Percentiles rank a stretch among this genome's conserved stretches.
Evolutionary conservation across 2,888 invertebrate genomes (phyloP).

Genomic region (Drosophila ezoana): DNA sequence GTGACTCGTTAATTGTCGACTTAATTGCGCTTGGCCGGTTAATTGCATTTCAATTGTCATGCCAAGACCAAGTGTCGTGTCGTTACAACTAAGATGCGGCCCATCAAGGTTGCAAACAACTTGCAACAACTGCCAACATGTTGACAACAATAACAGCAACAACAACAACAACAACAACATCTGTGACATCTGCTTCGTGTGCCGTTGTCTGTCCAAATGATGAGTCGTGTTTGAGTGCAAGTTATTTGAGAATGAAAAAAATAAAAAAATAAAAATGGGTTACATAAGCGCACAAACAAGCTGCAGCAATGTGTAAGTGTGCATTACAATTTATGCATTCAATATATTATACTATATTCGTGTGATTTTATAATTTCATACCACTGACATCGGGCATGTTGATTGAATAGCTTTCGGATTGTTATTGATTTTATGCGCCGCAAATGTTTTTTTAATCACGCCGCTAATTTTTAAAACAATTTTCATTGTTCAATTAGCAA

Average conservation of each 20-base stretch:
- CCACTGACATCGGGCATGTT: conserved; percentile 45
- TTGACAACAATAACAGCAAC: conserved; percentile 18
- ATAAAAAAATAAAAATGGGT: conserved; percentile 24
- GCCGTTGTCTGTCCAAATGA: conserved; percentile 55
- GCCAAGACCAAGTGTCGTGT: conserved; percentile 57
- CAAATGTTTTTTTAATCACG: conserved; percentile 48
- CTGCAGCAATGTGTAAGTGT: background rate
- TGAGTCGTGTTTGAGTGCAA: conserved; percentile 72
- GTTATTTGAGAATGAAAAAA: conserved; percentile 27
- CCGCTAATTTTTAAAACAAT: conserved; percentile 63
- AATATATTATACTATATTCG: conserved; percentile 31
- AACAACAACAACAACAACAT: conserved; percentile 19
- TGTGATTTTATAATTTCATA: conserved; percentile 40
- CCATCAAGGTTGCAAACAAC: conserved; percentile 62
- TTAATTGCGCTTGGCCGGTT: conserved; percentile 78
- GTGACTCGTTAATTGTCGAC: conserved; percentile 64
- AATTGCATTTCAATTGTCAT: conserved; percentile 79
- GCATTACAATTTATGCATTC: conserved; percentile 56
- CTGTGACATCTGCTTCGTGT: conserved; percentile 63
- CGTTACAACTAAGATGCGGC: conserved; percentile 37
- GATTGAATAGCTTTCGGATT: conserved; percentile 19
- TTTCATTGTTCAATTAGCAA: conserved; percentile 59
- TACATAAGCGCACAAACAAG: conserved; percentile 50
- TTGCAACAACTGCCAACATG: conserved; percentile 39
- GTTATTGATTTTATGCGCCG: conserved; percentile 51